Evolutionary conservation across 2,888 invertebrate species (phyloP).

Genomic region (Drosophila glabriapex): DNA sequence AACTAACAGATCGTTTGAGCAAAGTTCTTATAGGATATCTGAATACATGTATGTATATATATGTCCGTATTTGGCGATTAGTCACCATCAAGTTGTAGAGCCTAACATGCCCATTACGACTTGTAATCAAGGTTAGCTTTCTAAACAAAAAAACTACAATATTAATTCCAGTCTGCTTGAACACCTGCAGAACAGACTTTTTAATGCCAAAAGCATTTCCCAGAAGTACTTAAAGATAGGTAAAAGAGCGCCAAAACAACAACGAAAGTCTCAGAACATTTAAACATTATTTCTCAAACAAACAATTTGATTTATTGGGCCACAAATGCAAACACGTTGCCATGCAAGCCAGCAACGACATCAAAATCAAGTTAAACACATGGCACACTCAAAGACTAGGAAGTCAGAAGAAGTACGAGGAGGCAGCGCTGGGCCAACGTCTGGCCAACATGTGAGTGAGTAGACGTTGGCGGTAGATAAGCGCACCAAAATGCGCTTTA

Average conservation of each 20-base stretch:
- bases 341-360: constrained; percentile 43
- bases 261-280: constrained; percentile 4
- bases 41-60: background rate
- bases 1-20: constrained; percentile 11
- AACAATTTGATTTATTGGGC: constrained; percentile 71
- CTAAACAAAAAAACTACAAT: background rate
- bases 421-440: constrained; percentile 5
- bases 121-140: constrained; percentile 27
- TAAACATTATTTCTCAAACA: constrained; percentile 41
- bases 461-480: constrained; percentile 53
- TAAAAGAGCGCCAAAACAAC: constrained; percentile 36
- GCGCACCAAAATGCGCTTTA: constrained; percentile 58
- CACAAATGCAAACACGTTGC: constrained; percentile 63
- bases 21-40: background rate
- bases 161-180: constrained; percentile 5
- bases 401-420: background rate
- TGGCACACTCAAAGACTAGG: constrained; percentile 50
- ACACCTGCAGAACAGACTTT: constrained; percentile 53
- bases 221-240: constrained; percentile 51
- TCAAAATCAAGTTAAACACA: constrained; percentile 69
- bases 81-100: constrained; percentile 18
- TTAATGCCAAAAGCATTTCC: constrained; percentile 47
- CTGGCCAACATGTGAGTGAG: constrained; percentile 39
- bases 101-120: constrained; percentile 19
- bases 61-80: constrained; percentile 26